Evolutionary conservation across 2,888 invertebrate species (phyloP), one percentile per base, ranked within the genome.

Genomic region (Tipula helvola): DNA sequence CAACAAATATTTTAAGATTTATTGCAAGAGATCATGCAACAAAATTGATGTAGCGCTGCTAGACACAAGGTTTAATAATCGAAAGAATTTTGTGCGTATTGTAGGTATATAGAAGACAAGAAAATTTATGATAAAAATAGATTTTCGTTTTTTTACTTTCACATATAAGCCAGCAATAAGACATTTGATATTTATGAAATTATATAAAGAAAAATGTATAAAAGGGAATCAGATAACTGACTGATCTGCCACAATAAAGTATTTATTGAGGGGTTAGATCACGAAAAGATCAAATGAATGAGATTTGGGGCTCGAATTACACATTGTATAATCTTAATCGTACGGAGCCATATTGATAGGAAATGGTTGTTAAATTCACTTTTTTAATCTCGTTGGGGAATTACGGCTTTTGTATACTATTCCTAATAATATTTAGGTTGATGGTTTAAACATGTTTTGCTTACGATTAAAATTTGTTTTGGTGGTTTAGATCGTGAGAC

Each of bases 191-290:
- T 71, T 28, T 71, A 71, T 71, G 71, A 18, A 71, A 28, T 71
- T 10, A 71, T 71, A n/a, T n/a, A n/a, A n/a, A 71, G 5, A 5
- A 52, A 16, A 3, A 52, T 5, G 12, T 42, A 42, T n/a, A n/a
- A 71, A 71, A 71, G 28, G 28, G 71, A 28, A 71, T 71, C 28
- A 28, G 71, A 71, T 71, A 71, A 71, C 71, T 71, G 71, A 71
- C 71, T 71, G 71, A 71, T 71, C 18, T 71, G 71, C 71, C 71
- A 71, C 71, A 71, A 71, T 71, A 71, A 71, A 71, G 71, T 71
- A 71, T 71, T 71, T 71, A 71, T 71, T 71, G 71, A 71, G 71
- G 71, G 71, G 71, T 71, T 71, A 71, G 71, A 71, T 71, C 71
- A 71, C 71, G 10, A 71, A 71, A 71, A 71, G 71, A 71, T 71